Evolutionary conservation across 2,113 vertebrate species (phyloP).

Genomic region (Puntigrus tetrazona): DNA sequence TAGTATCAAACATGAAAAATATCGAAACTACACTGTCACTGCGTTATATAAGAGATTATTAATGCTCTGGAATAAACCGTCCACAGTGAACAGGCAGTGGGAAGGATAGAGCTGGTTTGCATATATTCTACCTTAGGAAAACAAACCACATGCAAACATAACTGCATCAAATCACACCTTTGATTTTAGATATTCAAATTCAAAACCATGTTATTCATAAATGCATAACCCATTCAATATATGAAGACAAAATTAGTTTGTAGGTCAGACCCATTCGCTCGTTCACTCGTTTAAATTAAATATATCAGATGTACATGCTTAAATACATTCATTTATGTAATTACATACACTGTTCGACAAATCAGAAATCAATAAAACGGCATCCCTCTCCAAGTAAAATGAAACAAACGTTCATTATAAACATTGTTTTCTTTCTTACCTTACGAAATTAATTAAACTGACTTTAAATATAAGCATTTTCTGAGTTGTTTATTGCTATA

Average conservation of each 20-base stretch:
- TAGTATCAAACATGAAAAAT: no score
- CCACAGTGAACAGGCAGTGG: background rate
- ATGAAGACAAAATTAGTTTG: background rate
- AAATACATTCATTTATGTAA: no score
- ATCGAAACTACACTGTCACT: background rate
- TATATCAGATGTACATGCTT: no score
- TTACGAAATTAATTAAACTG: background rate
- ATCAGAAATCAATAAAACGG: no score
- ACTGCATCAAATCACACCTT: background rate
- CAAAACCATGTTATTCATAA: background rate
- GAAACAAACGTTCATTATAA: background rate
- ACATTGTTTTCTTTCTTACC: background rate
- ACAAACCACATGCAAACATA: background rate
- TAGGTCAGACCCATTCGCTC: background rate
- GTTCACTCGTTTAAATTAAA: background rate
- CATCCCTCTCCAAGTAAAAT: background rate
- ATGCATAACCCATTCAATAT: background rate
- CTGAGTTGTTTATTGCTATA: background rate
- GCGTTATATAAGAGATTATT: background rate
- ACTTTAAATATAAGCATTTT: background rate
- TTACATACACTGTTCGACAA: no score
- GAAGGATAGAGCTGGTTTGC: background rate
- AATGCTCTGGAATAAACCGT: background rate
- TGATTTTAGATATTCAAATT: background rate
- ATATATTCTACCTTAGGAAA: background rate